These are phyloP conservation scores for Sinodicranocentrus sp. DNA, from an alignment of 2,888 invertebrate genomes.

Conservation along the genomic window DNA sequence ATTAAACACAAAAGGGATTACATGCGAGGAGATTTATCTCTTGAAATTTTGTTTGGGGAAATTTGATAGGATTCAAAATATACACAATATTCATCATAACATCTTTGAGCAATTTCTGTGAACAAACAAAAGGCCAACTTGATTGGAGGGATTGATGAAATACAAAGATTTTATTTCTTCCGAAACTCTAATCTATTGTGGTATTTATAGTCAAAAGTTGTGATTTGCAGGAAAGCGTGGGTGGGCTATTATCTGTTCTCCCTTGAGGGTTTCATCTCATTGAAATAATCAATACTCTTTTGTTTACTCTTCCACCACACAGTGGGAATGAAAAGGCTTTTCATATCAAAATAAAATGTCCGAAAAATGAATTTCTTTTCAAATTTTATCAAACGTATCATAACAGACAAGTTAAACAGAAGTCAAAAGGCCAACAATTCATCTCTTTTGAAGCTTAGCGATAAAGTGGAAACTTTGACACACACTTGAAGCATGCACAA, in stretches of 20 bases:
- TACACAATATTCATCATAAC: too few species aligned
- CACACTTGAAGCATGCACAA: not conserved
- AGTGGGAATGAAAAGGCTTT: constrained; percentile 4
- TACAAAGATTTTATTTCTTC: too few species aligned
- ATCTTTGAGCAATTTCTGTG: too few species aligned
- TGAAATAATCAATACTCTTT: constrained; percentile 39
- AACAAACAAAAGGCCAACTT: too few species aligned
- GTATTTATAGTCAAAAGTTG: not conserved
- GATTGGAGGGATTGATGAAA: too few species aligned
- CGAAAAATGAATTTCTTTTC: constrained; percentile 24
- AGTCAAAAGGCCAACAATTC: constrained; percentile 66
- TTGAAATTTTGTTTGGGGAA: too few species aligned
- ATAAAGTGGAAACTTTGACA: constrained; percentile 4
- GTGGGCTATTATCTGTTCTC: constrained; percentile 31
- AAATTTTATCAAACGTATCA: constrained; percentile 49
- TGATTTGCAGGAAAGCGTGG: constrained; percentile 29
- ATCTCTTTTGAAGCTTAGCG: constrained; percentile 38
- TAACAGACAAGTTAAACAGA: constrained; percentile 55
- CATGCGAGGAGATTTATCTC: too few species aligned
- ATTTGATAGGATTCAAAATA: too few species aligned
- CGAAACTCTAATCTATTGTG: too few species aligned
- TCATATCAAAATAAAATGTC: constrained; percentile 20
- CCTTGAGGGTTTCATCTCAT: constrained; percentile 11
- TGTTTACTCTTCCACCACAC: constrained; percentile 50
- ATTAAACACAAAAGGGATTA: too few species aligned